Conservation (phyloP, 2,113 vertebrate species). For the Malurus melanocephalus region DNA sequence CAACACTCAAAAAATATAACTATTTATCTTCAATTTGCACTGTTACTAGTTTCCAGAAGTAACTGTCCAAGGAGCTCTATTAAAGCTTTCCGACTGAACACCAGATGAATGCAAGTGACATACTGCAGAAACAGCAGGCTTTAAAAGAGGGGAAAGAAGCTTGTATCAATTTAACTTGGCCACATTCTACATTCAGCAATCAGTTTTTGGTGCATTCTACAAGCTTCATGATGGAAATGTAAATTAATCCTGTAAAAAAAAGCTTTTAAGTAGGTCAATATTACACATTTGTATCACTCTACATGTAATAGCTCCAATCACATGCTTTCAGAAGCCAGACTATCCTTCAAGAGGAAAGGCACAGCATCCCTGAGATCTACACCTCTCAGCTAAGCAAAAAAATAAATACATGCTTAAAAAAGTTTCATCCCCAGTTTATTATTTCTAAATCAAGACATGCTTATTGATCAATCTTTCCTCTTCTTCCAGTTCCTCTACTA, state of each 20-base stretch:
- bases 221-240: neutral
- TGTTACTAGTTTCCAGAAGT: neutral
- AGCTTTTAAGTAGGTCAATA: neutral
- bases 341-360: neutral
- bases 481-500: neutral
- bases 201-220: neutral
- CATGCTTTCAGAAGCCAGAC: neutral
- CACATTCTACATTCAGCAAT: neutral
- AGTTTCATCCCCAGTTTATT: neutral
- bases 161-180: neutral
- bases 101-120: neutral
- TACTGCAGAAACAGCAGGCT: neutral
- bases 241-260: neutral
- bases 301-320: neutral
- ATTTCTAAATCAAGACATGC: neutral
- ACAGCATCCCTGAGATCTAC: rapidly evolving
- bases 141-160: neutral
- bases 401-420: neutral
- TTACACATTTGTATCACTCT: neutral
- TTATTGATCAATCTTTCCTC: neutral
- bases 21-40: neutral
- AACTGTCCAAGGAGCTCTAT: neutral
- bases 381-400: neutral
- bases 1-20: neutral
- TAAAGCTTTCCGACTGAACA: neutral